Evolutionary conservation across 2,113 vertebrate species (phyloP).

Genomic region (Platanista minor): DNA sequence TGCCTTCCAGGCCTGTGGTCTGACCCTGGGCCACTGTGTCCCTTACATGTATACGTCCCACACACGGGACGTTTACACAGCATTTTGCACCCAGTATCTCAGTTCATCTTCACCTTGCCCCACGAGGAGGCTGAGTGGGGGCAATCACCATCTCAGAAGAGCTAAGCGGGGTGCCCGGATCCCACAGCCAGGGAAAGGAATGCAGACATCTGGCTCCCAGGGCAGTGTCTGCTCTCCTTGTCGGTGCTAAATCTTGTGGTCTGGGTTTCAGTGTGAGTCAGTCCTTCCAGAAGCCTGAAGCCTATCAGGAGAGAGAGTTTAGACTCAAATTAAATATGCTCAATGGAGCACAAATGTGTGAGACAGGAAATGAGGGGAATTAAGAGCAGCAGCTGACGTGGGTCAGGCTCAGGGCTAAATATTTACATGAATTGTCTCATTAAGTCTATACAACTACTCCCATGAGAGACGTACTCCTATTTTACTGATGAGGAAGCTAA

Average conservation of each 20-base stretch:
- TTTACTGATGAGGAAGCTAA: not conserved
- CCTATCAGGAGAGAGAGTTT: not conserved
- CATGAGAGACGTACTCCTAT: not conserved
- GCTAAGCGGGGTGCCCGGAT: accelerated
- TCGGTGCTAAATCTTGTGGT: not conserved
- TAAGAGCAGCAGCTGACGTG: not conserved
- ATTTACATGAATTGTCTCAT: not conserved
- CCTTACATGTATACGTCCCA: accelerated
- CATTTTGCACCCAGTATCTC: not conserved
- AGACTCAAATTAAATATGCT: not conserved
- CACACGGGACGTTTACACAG: accelerated
- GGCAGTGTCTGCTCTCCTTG: not conserved
- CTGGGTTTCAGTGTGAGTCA: not conserved
- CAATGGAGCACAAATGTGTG: not conserved
- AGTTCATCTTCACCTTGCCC: not conserved
- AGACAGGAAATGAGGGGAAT: not conserved
- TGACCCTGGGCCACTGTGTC: not conserved
- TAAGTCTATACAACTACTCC: not conserved
- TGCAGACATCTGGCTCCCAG: not conserved
- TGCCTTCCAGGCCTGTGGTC: not conserved
- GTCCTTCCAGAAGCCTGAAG: not conserved
- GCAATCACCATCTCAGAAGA: not conserved
- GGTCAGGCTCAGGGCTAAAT: not conserved
- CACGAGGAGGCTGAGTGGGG: not conserved
- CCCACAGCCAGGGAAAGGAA: not conserved